Percentiles rank a stretch among this genome's conserved stretches.
phyloP scores from a whole-genome alignment of 2,888 invertebrate species.

The Nephrotoma flavescens region DNA sequence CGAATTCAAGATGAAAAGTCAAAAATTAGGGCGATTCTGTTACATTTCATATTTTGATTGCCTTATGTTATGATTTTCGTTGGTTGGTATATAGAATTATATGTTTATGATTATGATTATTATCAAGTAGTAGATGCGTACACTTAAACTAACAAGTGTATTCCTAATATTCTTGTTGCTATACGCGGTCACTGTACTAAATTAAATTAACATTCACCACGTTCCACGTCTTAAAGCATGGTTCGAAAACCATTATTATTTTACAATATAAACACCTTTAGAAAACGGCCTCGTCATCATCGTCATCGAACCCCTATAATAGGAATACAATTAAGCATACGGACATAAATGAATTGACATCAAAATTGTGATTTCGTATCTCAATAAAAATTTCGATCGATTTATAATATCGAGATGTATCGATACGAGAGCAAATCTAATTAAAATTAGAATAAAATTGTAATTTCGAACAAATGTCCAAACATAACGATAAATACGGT shows the following conservation, averaged over 20 bases:
- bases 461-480: background rate
- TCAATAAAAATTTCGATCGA: background rate
- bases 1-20: background rate
- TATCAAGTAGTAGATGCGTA: background rate
- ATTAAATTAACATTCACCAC: background rate
- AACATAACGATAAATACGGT: background rate
- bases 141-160: background rate
- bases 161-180: too few relatives aligned
- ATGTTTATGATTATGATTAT: background rate
- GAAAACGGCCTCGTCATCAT: background rate
- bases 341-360: background rate
- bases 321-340: background rate
- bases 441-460: background rate
- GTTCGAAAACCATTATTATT: background rate
- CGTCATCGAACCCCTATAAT: background rate
- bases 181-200: background rate
- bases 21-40: background rate
- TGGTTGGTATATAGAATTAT: background rate
- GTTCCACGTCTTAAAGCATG: background rate
- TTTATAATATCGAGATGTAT: background rate
- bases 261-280: too few relatives aligned
- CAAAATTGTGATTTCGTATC: background rate
- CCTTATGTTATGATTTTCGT: background rate
- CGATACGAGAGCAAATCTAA: background rate
- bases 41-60: background rate